Evolutionary conservation across 2,888 invertebrate genomes (phyloP).

Genomic region (Helleia helle): DNA sequence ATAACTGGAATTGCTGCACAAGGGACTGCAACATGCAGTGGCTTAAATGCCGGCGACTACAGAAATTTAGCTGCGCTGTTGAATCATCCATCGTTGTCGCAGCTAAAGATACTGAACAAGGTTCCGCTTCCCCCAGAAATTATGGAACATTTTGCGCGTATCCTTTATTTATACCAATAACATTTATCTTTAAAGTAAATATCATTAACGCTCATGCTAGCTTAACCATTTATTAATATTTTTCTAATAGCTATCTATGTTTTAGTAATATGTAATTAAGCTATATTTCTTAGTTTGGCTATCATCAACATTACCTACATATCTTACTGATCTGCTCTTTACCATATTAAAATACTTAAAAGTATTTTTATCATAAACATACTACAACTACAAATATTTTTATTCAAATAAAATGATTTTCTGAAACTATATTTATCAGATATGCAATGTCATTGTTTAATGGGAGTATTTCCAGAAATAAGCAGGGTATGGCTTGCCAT

Average conservation of each 20-base stretch:
- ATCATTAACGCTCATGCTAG: too few relatives aligned
- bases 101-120: conserved; percentile 86
- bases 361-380: too few relatives aligned
- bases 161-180: conserved; percentile 74
- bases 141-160: conserved; percentile 96
- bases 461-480: conserved; percentile 98
- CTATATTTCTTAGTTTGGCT: too few relatives aligned
- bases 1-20: conserved; percentile 77
- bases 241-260: too few relatives aligned
- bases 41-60: conserved; percentile 92
- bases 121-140: conserved; percentile 94
- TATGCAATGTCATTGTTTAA: conserved; percentile 96
- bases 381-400: too few relatives aligned
- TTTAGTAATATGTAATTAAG: too few relatives aligned
- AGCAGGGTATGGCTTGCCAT: conserved; percentile 97
- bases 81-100: conserved; percentile 81
- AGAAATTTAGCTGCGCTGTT: conserved; percentile 83
- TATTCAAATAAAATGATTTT: too few relatives aligned
- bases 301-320: too few relatives aligned
- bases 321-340: too few relatives aligned
- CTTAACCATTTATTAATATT: too few relatives aligned
- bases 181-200: too few relatives aligned
- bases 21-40: conserved; percentile 89
- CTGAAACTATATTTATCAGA: conserved; percentile 68
- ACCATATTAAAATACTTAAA: too few relatives aligned